Conservation (phyloP, 2,888 invertebrate species). For the Scaptomyza tumidula region DNA sequence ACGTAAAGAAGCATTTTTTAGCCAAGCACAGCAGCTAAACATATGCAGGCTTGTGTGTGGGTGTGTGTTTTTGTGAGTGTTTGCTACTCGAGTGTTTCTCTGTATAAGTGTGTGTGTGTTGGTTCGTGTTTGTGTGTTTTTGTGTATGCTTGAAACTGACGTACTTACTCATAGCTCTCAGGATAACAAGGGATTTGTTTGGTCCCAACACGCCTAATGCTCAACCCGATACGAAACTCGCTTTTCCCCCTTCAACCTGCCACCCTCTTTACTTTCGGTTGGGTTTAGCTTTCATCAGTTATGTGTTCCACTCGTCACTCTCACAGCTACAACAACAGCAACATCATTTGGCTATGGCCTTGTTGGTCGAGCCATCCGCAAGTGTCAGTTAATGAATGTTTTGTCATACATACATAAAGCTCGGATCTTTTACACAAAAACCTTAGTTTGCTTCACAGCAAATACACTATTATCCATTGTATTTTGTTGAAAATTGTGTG, state of each 20-base stretch:
- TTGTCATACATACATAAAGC: slow-evolving; percentile 51
- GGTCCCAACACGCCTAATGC: slow-evolving; percentile 57
- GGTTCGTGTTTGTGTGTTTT: slow-evolving; percentile 1
- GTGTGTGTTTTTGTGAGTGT: slow-evolving; percentile 11
- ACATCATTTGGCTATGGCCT: slow-evolving; percentile 23
- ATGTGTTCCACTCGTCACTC: slow-evolving; percentile 42
- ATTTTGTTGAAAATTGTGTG: slow-evolving; percentile 9
- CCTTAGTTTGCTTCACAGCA: slow-evolving; percentile 25
- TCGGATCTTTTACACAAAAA: slow-evolving; percentile 48
- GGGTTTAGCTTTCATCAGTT: slow-evolving; percentile 57
- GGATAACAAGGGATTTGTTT: slow-evolving; percentile 68
- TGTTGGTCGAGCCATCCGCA: slow-evolving; percentile 39
- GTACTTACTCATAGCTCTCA: slow-evolving; percentile 58
- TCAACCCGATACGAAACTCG: slow-evolving; percentile 45
- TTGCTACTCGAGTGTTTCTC: not conserved
- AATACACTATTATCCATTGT: slow-evolving; percentile 15
- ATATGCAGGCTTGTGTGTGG: slow-evolving; percentile 40
- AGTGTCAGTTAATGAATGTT: slow-evolving; percentile 73
- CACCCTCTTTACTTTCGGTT: not conserved
- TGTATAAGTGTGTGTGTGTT: slow-evolving; percentile 4
- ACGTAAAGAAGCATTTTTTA: slow-evolving; percentile 67
- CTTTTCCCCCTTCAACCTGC: not conserved
- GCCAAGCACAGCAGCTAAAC: slow-evolving; percentile 50
- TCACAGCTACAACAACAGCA: slow-evolving; percentile 21
- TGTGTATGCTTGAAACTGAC: slow-evolving; percentile 44